These are phyloP conservation scores for Ophiothrix spiculata DNA, from an alignment of 35 echinoderm and acorn worm species.

Conservation along the genomic window DNA sequence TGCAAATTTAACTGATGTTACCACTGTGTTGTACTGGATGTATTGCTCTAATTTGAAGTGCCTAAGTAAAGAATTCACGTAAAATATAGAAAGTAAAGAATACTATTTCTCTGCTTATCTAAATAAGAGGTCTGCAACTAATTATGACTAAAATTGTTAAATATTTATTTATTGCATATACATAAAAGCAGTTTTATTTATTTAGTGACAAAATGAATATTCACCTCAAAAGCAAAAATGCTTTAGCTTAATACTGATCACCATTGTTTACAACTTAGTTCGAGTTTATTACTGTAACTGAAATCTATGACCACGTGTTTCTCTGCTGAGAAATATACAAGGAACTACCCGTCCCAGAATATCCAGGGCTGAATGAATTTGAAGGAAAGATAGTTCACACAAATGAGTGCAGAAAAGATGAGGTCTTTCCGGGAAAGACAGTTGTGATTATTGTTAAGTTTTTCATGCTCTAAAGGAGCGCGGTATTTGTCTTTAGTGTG, in stretches of 20 bases:
- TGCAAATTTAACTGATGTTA: constrained; percentile 37
- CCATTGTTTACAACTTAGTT: too few species aligned
- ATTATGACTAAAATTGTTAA: too few species aligned
- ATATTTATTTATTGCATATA: too few species aligned
- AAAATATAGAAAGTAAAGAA: too few species aligned
- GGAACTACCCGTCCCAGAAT: constrained; percentile 33
- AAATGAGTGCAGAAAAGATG: constrained; percentile 62
- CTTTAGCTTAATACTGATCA: too few species aligned
- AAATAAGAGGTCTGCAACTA: too few species aligned
- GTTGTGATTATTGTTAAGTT: constrained; percentile 72
- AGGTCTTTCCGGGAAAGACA: constrained; percentile 45
- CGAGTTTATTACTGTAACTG: too few species aligned
- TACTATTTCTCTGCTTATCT: too few species aligned
- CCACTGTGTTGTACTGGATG: constrained; percentile 79
- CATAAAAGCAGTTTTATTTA: too few species aligned
- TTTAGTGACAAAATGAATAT: too few species aligned
- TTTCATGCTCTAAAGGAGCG: too few species aligned
- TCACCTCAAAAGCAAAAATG: background rate
- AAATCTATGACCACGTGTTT: constrained; percentile 69
- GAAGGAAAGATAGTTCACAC: constrained; percentile 71
- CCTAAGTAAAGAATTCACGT: too few species aligned
- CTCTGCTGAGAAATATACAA: constrained; percentile 69
- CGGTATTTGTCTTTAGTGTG: background rate
- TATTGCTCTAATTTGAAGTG: constrained; percentile 65
- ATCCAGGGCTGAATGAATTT: constrained; percentile 66